Percentiles rank a stretch among this genome's conserved stretches.
These are phyloP conservation scores for Cylindroiulus punctatus DNA, from an alignment of 2,888 invertebrate genomes.

Conservation along the genomic window DNA sequence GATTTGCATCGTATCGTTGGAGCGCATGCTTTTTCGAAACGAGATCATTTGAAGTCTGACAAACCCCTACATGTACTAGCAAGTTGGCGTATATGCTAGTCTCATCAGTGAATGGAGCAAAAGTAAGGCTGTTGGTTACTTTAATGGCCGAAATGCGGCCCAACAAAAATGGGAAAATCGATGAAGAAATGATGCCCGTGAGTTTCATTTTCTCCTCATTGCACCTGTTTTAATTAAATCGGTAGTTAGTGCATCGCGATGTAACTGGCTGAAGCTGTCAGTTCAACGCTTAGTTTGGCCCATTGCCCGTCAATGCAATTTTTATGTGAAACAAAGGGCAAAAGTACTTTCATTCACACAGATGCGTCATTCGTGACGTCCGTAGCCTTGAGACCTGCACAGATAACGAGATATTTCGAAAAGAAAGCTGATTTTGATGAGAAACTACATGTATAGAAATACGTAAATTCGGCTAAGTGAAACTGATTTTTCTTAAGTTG, in stretches of 20 bases:
- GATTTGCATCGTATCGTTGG: not conserved
- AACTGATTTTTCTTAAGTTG: not conserved
- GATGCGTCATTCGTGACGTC: not conserved
- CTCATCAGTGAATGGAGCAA: slow-evolving; percentile 3
- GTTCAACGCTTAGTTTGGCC: not conserved
- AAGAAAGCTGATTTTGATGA: not conserved
- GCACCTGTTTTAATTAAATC: slow-evolving; percentile 34
- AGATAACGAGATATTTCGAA: not conserved
- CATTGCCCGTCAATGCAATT: not conserved
- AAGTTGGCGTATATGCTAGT: not conserved
- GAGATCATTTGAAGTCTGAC: not conserved
- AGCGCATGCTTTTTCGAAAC: not conserved
- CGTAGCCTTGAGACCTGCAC: not conserved
- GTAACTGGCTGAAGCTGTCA: not conserved
- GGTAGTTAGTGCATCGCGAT: not conserved
- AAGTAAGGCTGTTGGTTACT: not conserved
- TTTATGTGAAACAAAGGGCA: not conserved
- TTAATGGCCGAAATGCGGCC: not conserved
- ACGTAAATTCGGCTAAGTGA: not conserved
- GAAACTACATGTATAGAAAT: not conserved
- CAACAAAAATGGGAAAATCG: slow-evolving; percentile 7
- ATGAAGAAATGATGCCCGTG: slow-evolving; percentile 17
- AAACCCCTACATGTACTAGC: not conserved
- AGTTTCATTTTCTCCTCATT: slow-evolving; percentile 14
- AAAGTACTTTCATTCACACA: not conserved